A percentile compares a stretch with the other conserved stretches of the same genome.
phyloP scores from a whole-genome alignment of 1,140 invertebrate genomes.

The Drosophila truncata region DNA sequence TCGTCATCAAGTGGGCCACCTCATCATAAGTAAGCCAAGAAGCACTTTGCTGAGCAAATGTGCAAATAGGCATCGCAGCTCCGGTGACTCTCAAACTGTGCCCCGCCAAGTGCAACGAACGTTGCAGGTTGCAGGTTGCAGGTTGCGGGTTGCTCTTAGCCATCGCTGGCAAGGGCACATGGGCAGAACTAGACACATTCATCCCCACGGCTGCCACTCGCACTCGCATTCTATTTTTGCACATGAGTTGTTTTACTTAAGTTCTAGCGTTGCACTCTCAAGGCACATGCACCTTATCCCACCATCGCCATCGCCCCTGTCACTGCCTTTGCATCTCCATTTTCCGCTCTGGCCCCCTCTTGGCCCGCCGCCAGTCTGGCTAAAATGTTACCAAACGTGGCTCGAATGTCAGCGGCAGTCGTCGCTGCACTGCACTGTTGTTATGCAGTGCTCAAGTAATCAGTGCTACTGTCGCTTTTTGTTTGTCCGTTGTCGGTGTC shows the following conservation, averaged over 20 bases:
- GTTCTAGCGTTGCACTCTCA: conserved; percentile 80
- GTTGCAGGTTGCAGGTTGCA: conserved; percentile 52
- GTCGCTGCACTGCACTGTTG: conserved; percentile 56
- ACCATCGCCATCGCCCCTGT: neutral
- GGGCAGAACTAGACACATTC: conserved; percentile 62
- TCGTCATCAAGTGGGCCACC: conserved; percentile 74
- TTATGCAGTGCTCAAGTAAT: conserved; percentile 71
- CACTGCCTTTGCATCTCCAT: neutral
- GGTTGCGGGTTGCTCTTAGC: conserved; percentile 11
- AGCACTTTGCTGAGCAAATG: conserved; percentile 75
- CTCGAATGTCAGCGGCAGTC: conserved; percentile 72
- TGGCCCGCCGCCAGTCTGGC: conserved; percentile 37
- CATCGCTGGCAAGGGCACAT: conserved; percentile 64
- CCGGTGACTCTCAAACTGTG: conserved; percentile 72
- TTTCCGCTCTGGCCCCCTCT: neutral
- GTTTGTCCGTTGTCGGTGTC: conserved; percentile 70
- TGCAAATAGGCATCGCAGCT: conserved; percentile 51
- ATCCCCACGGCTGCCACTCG: conserved; percentile 27
- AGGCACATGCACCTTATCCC: conserved; percentile 75
- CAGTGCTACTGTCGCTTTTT: conserved; percentile 80
- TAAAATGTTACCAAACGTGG: conserved; percentile 77
- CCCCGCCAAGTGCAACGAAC: conserved; percentile 79
- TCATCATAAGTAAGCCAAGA: conserved; percentile 79
- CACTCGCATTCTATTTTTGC: conserved; percentile 69
- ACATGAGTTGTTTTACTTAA: conserved; percentile 83